phyloP scores from a whole-genome alignment of 1,140 invertebrate species.

The Ylistrum balloti region DNA sequence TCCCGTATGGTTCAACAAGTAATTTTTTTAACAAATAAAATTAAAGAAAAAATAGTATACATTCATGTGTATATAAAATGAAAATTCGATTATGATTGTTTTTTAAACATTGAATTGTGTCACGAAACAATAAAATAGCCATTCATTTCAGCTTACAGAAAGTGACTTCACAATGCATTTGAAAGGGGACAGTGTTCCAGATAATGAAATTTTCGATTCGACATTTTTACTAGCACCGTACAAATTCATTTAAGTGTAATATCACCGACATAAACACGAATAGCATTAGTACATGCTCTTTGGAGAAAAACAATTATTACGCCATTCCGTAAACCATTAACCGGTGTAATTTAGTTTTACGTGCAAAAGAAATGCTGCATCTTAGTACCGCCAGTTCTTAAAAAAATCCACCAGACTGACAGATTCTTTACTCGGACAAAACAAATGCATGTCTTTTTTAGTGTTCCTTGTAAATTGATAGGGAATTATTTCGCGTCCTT shows the following conservation, averaged over 20 bases:
- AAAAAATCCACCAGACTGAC: background rate
- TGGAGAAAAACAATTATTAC: slow-evolving; percentile 1
- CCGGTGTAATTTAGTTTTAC: background rate
- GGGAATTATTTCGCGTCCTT: slow-evolving; percentile 21
- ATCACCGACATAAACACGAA: background rate
- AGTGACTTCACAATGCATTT: background rate
- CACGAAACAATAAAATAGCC: background rate
- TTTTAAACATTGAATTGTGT: background rate
- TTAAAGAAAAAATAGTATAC: too few relatives aligned
- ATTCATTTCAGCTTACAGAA: background rate
- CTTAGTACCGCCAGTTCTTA: background rate
- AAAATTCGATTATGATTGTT: background rate
- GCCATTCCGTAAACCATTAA: background rate
- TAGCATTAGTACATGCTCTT: background rate
- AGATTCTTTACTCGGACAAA: background rate
- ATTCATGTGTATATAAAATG: too few relatives aligned
- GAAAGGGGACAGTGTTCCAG: background rate
- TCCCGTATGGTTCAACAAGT: too few relatives aligned
- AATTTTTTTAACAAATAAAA: too few relatives aligned
- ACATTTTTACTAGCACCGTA: background rate
- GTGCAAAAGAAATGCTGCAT: background rate
- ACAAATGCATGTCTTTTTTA: background rate
- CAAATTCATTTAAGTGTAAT: slow-evolving; percentile 23
- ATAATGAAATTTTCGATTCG: background rate
- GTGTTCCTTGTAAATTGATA: slow-evolving; percentile 18